These are phyloP conservation scores for Phortica okadai DNA, from an alignment of 2,888 invertebrate genomes.

Conservation along the genomic window DNA sequence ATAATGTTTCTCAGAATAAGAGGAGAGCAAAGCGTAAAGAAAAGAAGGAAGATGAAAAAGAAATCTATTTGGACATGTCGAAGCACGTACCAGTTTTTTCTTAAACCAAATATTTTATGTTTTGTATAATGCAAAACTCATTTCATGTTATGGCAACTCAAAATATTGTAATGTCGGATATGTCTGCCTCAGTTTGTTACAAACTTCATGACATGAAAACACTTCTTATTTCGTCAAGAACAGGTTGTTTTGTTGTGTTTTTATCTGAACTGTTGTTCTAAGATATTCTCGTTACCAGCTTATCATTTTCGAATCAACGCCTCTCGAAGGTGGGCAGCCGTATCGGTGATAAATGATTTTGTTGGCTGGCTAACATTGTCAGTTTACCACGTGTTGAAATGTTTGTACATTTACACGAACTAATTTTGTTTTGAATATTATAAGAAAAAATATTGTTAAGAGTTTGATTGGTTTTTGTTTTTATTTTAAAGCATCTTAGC, in stretches of 20 bases:
- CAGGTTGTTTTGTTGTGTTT: conserved; percentile 23
- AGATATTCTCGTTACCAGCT: conserved; percentile 46
- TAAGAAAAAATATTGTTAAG: conserved; percentile 21
- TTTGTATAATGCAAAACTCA: no score
- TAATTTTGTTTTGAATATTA: conserved; percentile 54
- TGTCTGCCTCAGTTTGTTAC: not conserved
- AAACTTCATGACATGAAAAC: not conserved
- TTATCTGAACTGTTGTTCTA: not conserved
- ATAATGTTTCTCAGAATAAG: not conserved
- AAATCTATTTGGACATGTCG: no score
- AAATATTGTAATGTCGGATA: no score
- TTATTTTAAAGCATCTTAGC: conserved; percentile 30
- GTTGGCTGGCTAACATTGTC: conserved; percentile 37
- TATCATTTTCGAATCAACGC: not conserved
- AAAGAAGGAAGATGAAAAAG: no score
- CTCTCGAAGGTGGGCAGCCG: conserved; percentile 48
- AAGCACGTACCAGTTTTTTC: no score
- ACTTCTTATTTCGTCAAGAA: not conserved
- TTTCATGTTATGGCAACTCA: no score
- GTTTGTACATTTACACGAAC: conserved; percentile 62
- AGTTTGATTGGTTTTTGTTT: conserved; percentile 17
- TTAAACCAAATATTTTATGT: no score
- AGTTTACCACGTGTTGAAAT: conserved; percentile 52
- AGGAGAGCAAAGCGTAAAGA: not conserved
- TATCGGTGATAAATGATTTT: conserved; percentile 53